Evolutionary conservation across 2,888 invertebrate species (phyloP).

Genomic region (Erpobdella octoculata): DNA sequence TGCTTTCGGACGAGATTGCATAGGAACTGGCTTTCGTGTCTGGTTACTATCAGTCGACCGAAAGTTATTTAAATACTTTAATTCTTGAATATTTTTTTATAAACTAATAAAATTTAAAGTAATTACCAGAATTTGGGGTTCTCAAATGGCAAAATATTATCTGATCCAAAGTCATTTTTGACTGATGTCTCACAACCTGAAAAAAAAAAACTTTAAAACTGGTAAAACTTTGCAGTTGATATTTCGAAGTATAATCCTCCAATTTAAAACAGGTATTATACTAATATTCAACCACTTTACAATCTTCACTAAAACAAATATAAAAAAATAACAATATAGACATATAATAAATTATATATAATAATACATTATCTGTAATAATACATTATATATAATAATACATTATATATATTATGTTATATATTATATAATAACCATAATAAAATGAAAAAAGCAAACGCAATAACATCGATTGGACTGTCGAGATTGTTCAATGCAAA

Average conservation of each 20-base stretch:
- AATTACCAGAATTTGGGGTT: constrained; percentile 36
- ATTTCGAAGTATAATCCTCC: no score
- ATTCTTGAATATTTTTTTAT: neutral
- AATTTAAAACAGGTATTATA: neutral
- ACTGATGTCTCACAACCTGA: constrained; percentile 47
- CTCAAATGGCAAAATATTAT: constrained; percentile 44
- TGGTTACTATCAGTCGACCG: neutral
- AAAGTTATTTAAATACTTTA: neutral
- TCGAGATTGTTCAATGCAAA: constrained; percentile 39
- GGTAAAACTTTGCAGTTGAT: neutral
- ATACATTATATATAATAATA: neutral
- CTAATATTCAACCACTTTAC: neutral
- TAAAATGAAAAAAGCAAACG: neutral
- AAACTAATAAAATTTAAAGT: neutral
- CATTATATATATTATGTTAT: neutral
- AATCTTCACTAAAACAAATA: neutral
- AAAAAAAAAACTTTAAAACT: neutral
- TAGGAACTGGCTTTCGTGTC: neutral
- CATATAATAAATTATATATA: no score
- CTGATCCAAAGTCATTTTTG: constrained; percentile 47
- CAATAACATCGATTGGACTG: constrained; percentile 49
- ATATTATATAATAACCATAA: neutral
- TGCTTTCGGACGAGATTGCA: constrained; percentile 25
- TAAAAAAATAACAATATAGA: neutral
- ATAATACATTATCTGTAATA: neutral